phyloP scores from a whole-genome alignment of 2,888 invertebrate species.

The Deroplatys truncata region DNA sequence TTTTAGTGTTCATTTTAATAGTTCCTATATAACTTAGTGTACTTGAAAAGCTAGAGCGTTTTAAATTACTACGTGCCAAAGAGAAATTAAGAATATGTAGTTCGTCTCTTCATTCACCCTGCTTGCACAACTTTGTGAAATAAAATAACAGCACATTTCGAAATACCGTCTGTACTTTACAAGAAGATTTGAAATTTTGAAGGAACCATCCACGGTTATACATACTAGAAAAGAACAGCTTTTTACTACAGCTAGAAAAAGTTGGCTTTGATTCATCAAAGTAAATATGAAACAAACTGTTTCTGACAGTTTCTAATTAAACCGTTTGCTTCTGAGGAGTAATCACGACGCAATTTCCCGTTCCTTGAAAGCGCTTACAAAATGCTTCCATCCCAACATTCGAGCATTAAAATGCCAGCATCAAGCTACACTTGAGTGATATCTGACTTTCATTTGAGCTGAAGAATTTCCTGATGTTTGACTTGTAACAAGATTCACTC shows the following conservation, averaged over 20 bases:
- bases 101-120: too few relatives aligned
- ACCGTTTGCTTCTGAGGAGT: not conserved
- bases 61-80: too few relatives aligned
- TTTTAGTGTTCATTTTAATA: too few relatives aligned
- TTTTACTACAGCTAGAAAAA: not conserved
- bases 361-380: not conserved
- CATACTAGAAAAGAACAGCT: not conserved
- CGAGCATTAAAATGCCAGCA: not conserved
- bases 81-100: too few relatives aligned
- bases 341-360: not conserved
- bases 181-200: too few relatives aligned
- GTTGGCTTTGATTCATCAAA: not conserved
- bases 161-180: too few relatives aligned
- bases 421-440: not conserved
- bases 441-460: not conserved
- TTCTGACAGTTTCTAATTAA: not conserved
- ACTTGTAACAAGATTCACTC: too few relatives aligned
- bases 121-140: too few relatives aligned
- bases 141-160: too few relatives aligned
- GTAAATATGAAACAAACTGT: not conserved
- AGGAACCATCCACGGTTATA: not conserved
- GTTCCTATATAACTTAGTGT: too few relatives aligned
- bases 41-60: too few relatives aligned
- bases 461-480: too few relatives aligned
- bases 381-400: not conserved